Conservation (phyloP, 2,888 invertebrate species). For the Lamellibrachia columna region DNA sequence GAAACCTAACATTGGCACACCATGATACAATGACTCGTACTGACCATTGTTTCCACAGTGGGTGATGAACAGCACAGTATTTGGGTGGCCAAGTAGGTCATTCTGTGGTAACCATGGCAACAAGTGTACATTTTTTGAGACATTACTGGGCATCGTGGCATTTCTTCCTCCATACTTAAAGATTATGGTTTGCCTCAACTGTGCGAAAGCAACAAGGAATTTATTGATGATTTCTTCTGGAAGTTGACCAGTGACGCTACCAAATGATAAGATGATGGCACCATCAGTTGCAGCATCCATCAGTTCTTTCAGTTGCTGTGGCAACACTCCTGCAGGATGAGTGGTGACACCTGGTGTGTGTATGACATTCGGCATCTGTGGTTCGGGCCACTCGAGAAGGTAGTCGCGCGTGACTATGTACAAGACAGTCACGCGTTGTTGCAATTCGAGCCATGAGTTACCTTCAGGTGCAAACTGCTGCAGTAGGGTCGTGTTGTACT, state of each 20-base stretch:
- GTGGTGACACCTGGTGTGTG: conserved; percentile 41
- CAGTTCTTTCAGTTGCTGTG: conserved; percentile 37
- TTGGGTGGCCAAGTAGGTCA: conserved; percentile 32
- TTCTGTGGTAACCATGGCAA: conserved; percentile 33
- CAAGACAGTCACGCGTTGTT: conserved; percentile 30
- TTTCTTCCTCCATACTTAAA: conserved; percentile 13
- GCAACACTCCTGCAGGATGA: conserved; percentile 36
- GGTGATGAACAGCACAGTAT: conserved; percentile 31
- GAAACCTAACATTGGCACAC: conserved; percentile 33
- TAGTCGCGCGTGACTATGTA: conserved; percentile 41
- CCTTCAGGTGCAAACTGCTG: neutral
- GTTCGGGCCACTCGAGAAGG: conserved; percentile 41
- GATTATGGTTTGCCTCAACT: conserved; percentile 35
- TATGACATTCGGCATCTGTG: conserved; percentile 41
- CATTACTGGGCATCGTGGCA: neutral
- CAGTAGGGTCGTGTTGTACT: neutral
- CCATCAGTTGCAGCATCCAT: conserved; percentile 41
- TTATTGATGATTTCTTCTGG: conserved; percentile 34
- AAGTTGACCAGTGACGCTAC: conserved; percentile 34
- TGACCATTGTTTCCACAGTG: conserved; percentile 32
- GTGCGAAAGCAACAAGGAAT: conserved; percentile 39
- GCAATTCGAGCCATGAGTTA: conserved; percentile 25
- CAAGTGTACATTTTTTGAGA: conserved; percentile 27
- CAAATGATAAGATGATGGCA: conserved; percentile 47
- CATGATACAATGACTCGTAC: conserved; percentile 31